Conservation (phyloP, 2,888 invertebrate species). For the Polia nebulosa region DNA sequence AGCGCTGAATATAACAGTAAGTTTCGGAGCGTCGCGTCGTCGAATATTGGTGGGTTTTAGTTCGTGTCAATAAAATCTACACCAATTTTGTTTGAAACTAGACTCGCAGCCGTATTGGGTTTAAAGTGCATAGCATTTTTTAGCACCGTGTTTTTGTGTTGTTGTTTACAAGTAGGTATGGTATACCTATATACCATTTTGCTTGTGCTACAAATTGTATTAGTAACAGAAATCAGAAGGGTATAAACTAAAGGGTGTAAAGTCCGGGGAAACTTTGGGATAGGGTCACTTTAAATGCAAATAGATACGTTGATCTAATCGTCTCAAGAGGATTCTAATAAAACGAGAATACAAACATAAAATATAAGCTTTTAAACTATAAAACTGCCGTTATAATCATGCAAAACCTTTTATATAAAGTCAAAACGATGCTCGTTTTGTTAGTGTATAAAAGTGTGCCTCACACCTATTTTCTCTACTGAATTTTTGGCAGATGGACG, state of each 20-base stretch:
- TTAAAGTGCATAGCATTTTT: slow-evolving; percentile 56
- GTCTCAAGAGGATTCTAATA: no score
- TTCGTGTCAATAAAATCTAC: slow-evolving; percentile 45
- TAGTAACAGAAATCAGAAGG: neutral
- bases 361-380: neutral
- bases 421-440: neutral
- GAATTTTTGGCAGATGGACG: neutral
- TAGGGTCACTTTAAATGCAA: slow-evolving; percentile 18
- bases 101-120: slow-evolving; percentile 27
- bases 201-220: neutral
- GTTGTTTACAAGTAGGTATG: neutral
- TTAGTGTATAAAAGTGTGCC: no score
- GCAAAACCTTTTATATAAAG: neutral
- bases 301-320: slow-evolving; percentile 6
- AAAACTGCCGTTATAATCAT: neutral
- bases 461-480: neutral
- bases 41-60: slow-evolving; percentile 55
- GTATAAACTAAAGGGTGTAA: neutral
- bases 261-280: slow-evolving; percentile 3
- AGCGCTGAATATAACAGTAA: slow-evolving; percentile 9
- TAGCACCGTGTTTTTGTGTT: neutral
- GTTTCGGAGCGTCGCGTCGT: slow-evolving; percentile 42
- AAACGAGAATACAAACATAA: neutral
- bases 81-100: slow-evolving; percentile 47
- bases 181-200: slow-evolving; percentile 14